phyloP scores from a whole-genome alignment of 2,797 vertebrate species.

The Muscicapa comitata region DNA sequence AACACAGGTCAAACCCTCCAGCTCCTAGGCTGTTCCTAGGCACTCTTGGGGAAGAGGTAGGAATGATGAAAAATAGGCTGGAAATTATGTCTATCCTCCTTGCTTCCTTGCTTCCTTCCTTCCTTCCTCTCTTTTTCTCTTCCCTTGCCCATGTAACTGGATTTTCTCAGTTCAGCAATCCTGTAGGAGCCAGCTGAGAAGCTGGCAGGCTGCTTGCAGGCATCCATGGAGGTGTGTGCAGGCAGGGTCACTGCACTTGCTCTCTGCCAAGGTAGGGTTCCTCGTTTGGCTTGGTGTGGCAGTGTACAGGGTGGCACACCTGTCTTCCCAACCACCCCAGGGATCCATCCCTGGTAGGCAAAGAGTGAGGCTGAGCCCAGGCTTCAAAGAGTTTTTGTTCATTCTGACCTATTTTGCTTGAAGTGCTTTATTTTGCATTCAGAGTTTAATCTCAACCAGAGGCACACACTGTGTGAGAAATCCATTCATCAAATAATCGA shows the following conservation, averaged over 20 bases:
- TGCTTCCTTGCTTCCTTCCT: neutral
- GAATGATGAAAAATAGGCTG: neutral
- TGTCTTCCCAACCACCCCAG: accelerated
- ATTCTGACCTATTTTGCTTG: neutral
- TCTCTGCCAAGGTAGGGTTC: neutral
- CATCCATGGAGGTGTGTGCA: neutral
- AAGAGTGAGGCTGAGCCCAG: neutral
- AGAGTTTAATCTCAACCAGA: neutral
- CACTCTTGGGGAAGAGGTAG: neutral
- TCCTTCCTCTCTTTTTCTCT: neutral
- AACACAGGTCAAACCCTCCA: neutral
- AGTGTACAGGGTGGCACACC: accelerated
- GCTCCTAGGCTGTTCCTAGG: neutral
- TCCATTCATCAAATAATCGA: neutral
- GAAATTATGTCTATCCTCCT: neutral
- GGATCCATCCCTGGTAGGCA: accelerated
- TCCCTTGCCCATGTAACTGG: neutral
- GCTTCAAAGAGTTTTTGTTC: neutral
- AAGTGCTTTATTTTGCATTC: neutral
- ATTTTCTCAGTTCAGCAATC: neutral
- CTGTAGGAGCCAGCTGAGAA: neutral
- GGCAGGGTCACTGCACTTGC: accelerated
- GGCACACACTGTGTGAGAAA: neutral
- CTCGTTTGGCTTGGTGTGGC: accelerated
- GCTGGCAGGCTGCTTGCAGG: neutral